Conservation (phyloP, 2,113 vertebrate genomes). For the Alethe castanea region DNA sequence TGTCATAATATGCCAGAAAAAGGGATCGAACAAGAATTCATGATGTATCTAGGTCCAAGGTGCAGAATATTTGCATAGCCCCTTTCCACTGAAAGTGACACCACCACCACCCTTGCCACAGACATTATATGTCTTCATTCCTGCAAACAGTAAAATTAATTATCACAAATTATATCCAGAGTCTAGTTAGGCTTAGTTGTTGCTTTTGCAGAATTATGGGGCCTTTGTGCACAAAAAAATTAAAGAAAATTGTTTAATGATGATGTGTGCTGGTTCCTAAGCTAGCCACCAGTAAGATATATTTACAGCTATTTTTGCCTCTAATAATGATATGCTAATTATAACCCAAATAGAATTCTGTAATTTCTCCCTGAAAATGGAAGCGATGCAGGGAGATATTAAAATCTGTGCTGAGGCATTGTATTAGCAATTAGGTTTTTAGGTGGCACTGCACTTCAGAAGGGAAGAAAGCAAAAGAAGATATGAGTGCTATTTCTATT, state of each 20-base stretch:
- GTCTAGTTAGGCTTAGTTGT: background rate
- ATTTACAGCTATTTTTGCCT: conserved; percentile 53
- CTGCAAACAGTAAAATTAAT: conserved; percentile 44
- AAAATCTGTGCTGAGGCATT: conserved; percentile 28
- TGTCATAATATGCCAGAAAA: background rate
- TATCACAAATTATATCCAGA: conserved; percentile 47
- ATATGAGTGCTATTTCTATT: background rate
- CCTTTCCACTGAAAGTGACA: background rate
- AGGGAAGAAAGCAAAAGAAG: background rate
- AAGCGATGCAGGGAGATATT: background rate
- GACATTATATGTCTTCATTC: conserved; percentile 17
- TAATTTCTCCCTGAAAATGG: conserved; percentile 43
- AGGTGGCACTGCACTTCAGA: background rate
- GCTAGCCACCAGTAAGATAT: conserved; percentile 43
- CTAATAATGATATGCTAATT: conserved; percentile 72
- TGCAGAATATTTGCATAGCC: background rate
- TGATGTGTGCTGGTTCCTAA: conserved; percentile 46
- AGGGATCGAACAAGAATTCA: background rate
- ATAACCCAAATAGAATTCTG: conserved; percentile 50
- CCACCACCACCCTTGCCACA: background rate
- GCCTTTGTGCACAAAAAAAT: conserved; percentile 51
- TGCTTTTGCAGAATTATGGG: conserved; percentile 9
- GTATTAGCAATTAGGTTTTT: background rate
- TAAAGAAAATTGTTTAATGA: conserved; percentile 63
- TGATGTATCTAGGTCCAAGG: background rate